A percentile compares a stretch with the other conserved stretches of the same genome.
Evolutionary conservation across 2,113 vertebrate genomes (phyloP).

Genomic region (Epinephelus lanceolatus): DNA sequence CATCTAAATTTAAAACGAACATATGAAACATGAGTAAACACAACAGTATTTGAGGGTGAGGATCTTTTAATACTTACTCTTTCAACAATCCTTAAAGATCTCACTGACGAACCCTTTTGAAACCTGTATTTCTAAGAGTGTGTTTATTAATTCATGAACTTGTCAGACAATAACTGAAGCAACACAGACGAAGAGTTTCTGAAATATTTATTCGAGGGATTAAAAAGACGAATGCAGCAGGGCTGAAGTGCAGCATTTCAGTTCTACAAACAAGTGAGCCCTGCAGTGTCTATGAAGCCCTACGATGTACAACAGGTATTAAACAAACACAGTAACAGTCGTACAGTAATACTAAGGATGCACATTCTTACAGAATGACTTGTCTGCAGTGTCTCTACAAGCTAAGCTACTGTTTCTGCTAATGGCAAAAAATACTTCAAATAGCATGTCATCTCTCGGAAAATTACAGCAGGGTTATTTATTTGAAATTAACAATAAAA

Average conservation of each 20-base stretch:
- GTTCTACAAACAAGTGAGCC: constrained; percentile 49
- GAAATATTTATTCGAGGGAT: constrained; percentile 75
- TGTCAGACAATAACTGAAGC: constrained; percentile 25
- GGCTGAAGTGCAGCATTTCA: constrained; percentile 51
- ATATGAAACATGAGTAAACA: too few species aligned
- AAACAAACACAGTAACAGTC: constrained; percentile 70
- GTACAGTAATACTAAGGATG: constrained; percentile 69
- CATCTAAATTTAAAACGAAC: too few species aligned
- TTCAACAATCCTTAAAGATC: too few species aligned
- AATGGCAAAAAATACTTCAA: constrained; percentile 51
- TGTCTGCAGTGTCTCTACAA: constrained; percentile 66
- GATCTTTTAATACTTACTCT: too few species aligned
- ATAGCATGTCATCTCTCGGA: constrained; percentile 35
- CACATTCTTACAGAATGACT: constrained; percentile 80
- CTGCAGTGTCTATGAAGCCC: constrained; percentile 50
- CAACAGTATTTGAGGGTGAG: too few species aligned
- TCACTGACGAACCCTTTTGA: too few species aligned
- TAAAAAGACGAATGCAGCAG: constrained; percentile 67
- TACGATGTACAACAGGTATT: constrained; percentile 58
- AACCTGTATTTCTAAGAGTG: not conserved
- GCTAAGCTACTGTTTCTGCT: constrained; percentile 57
- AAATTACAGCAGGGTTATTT: constrained; percentile 69
- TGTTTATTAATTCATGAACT: constrained; percentile 49
- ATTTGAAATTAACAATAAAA: constrained; percentile 52
- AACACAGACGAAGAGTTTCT: constrained; percentile 51